Conservation (phyloP, 2,888 invertebrate species). For the Scaeva pyrastri region DNA sequence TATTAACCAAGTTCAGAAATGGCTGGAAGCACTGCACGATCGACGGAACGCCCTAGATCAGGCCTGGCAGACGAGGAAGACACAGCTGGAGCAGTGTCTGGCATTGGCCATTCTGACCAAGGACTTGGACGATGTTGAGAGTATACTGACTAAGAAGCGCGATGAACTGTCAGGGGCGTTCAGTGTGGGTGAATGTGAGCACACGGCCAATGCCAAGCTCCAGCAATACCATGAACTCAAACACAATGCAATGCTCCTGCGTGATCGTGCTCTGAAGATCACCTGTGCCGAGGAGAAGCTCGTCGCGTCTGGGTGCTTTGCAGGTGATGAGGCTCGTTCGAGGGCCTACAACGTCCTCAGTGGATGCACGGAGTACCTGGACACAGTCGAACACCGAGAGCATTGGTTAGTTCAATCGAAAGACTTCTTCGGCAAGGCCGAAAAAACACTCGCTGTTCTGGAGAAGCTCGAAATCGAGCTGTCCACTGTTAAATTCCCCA, state of each 20-base stretch:
- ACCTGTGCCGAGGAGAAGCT: slow-evolving; percentile 91
- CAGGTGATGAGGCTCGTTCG: slow-evolving; percentile 88
- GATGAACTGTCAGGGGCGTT: slow-evolving; percentile 85
- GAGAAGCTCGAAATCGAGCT: slow-evolving; percentile 91
- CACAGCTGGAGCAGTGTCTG: slow-evolving; percentile 91
- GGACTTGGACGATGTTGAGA: slow-evolving; percentile 88
- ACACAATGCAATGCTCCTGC: slow-evolving; percentile 89
- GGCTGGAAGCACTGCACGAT: slow-evolving; percentile 91
- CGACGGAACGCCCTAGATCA: slow-evolving; percentile 89
- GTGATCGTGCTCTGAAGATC: slow-evolving; percentile 90
- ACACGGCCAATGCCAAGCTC: slow-evolving; percentile 88
- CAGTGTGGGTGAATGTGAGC: slow-evolving; percentile 88
- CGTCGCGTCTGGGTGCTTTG: slow-evolving; percentile 88
- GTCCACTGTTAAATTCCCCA: slow-evolving; percentile 87
- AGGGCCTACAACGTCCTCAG: slow-evolving; percentile 88
- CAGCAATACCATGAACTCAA: slow-evolving; percentile 89
- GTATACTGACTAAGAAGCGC: slow-evolving; percentile 85
- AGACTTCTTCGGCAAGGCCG: slow-evolving; percentile 90
- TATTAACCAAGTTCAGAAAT: slow-evolving; percentile 89
- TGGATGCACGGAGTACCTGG: slow-evolving; percentile 88
- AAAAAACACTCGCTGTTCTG: slow-evolving; percentile 88
- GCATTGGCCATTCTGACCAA: slow-evolving; percentile 89
- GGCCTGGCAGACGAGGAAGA: slow-evolving; percentile 88
- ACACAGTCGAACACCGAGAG: slow-evolving; percentile 89
- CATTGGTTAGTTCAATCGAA: slow-evolving; percentile 88